Conservation (phyloP, 2,888 invertebrate genomes). For the Lithophane leautieri region DNA sequence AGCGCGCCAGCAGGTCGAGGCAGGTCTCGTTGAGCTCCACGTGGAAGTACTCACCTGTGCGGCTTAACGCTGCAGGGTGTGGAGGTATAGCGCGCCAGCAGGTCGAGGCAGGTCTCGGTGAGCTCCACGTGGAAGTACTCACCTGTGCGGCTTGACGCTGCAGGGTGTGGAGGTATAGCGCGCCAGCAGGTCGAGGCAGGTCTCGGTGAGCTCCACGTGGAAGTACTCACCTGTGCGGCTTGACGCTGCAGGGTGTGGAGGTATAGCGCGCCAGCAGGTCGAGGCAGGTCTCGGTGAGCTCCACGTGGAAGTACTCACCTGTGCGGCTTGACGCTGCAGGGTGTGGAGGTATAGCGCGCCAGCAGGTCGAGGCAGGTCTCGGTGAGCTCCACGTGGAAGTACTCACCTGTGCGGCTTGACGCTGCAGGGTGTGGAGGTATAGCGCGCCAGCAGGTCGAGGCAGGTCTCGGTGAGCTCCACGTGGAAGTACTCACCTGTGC, state of each 20-base stretch:
- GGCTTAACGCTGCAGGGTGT: too few species aligned
- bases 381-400: constrained; percentile 96
- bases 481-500: constrained; percentile 94
- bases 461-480: constrained; percentile 98
- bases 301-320: constrained; percentile 95
- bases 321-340: constrained; percentile 90
- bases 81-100: too few species aligned
- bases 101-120: constrained; percentile 97
- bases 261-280: constrained; percentile 90
- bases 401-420: constrained; percentile 89
- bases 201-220: constrained; percentile 98
- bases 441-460: constrained; percentile 91
- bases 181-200: constrained; percentile 93
- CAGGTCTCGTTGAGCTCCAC: too few species aligned
- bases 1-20: too few species aligned
- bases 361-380: constrained; percentile 96
- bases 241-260: constrained; percentile 83
- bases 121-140: constrained; percentile 95
- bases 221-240: constrained; percentile 93
- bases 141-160: constrained; percentile 92
- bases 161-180: constrained; percentile 83
- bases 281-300: constrained; percentile 97
- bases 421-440: constrained; percentile 83
- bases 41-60: too few species aligned
- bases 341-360: constrained; percentile 83